phyloP scores from a whole-genome alignment of 2,888 invertebrate genomes.

The Selenia dentaria region DNA sequence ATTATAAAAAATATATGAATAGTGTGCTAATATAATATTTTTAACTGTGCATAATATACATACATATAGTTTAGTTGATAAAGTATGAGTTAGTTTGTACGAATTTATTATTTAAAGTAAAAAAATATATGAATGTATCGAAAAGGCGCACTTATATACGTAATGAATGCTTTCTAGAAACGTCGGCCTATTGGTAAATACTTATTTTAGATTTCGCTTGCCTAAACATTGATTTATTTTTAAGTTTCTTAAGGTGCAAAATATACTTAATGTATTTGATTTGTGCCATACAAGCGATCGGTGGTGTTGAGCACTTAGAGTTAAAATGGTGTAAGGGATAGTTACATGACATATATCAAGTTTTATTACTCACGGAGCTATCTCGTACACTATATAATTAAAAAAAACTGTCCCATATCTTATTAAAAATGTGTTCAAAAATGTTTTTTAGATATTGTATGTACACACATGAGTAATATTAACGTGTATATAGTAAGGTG shows the following conservation, averaged over 20 bases:
- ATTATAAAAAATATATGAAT: constrained; percentile 50
- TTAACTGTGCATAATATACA: constrained; percentile 61
- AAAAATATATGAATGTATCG: constrained; percentile 47
- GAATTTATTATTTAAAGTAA: constrained; percentile 70
- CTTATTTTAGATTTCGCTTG: constrained; percentile 50
- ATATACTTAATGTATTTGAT: constrained; percentile 38
- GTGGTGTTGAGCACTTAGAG: constrained; percentile 51
- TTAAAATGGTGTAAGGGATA: constrained; percentile 19
- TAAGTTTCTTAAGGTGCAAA: constrained; percentile 42
- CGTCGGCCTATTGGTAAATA: constrained; percentile 54
- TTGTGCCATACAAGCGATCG: constrained; percentile 64
- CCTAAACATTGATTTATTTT: constrained; percentile 35
- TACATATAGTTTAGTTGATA: constrained; percentile 47
- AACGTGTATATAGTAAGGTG: constrained; percentile 59
- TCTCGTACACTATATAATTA: constrained; percentile 7
- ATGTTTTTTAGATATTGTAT: constrained; percentile 75
- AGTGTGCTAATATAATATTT: constrained; percentile 60
- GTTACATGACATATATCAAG: neutral
- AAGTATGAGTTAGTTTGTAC: constrained; percentile 43
- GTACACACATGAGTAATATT: constrained; percentile 60
- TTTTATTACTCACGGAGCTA: neutral
- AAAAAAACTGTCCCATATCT: constrained; percentile 72
- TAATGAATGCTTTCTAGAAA: constrained; percentile 66
- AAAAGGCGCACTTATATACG: constrained; percentile 71
- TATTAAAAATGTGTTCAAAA: constrained; percentile 80